phyloP scores from a whole-genome alignment of 2,797 vertebrate species.

The Cetoscarus ocellatus region DNA sequence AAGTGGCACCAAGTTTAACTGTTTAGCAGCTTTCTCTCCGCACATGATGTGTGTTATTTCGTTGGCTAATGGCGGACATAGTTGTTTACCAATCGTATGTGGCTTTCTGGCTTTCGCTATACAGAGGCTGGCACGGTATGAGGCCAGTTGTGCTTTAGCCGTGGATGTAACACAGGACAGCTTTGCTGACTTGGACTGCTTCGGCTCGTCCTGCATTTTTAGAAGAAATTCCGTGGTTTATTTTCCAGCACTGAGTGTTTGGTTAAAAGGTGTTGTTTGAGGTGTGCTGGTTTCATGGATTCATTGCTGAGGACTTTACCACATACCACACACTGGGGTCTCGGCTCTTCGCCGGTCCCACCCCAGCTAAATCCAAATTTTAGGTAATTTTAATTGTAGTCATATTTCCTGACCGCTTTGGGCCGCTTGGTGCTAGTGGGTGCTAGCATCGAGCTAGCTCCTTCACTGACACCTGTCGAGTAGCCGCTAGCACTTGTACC shows the following conservation, averaged over 20 bases:
- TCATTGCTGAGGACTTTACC: background rate
- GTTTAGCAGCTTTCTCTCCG: background rate
- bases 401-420: no score
- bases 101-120: background rate
- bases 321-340: background rate
- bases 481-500: no score
- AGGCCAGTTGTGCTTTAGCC: background rate
- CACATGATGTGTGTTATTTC: background rate
- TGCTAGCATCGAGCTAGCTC: no score
- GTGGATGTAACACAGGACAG: background rate
- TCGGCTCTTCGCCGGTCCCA: no score
- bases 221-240: background rate
- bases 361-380: no score
- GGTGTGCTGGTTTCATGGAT: slow-evolving; percentile 8
- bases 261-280: slow-evolving; percentile 7
- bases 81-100: background rate
- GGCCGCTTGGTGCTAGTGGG: no score
- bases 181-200: background rate
- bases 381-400: no score
- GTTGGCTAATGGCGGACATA: background rate
- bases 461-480: no score
- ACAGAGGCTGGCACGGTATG: background rate
- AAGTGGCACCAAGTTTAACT: background rate
- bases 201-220: background rate
- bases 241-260: background rate